Evolutionary conservation across 1,140 invertebrate species (phyloP), one percentile per base, ranked within the genome.

Genomic region (Bombus haemorrhoidalis): DNA sequence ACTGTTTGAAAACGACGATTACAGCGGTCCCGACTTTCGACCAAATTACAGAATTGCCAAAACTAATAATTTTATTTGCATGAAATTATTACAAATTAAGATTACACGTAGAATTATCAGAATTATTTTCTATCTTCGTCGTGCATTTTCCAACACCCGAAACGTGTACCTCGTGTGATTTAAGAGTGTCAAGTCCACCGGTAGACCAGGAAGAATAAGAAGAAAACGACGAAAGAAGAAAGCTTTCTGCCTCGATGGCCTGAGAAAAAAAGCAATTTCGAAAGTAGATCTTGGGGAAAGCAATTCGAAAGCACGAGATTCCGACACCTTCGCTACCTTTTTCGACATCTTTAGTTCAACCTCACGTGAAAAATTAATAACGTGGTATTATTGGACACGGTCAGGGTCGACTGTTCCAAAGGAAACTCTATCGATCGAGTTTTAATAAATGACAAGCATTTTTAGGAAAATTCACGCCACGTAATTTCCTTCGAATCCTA

Each of bases 371-470:
- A 80, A 64, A 74, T 85, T 81, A 74, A 81, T 81, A 81, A 85
- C 74, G 69, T 74, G 80, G 74, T 74, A 68, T 41, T 59, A 59
- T 25, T 32, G 41, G 34, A 80, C 59, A 85, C 12, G 83, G 77
- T 66, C 57, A 74, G 74, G 64, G 47, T 62, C 37, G 75, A 71
- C 37, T 10, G 64, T n/a, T 22, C 28, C 0, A 10, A 10, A 34
- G 57, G 43, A 32, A 85, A 28, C 43, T 74, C 53, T 18, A n/a
- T 57, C 32, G 18, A 22, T 13, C n/a, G 22, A 28, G 5, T 53
- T 66, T 81, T 80, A 85, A 85, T 81, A 85, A 85, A 81, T 66
- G 59, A 68, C 66, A 22, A 39, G 22, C 69, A 73, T 81, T 74
- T 81, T 81, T 68, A 73, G n/a, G 13, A 3, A 69, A n/a, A 84